Base-by-base conservation (phyloP, 2,888 invertebrate genomes). In the Caenorhabditis japonica region DNA sequence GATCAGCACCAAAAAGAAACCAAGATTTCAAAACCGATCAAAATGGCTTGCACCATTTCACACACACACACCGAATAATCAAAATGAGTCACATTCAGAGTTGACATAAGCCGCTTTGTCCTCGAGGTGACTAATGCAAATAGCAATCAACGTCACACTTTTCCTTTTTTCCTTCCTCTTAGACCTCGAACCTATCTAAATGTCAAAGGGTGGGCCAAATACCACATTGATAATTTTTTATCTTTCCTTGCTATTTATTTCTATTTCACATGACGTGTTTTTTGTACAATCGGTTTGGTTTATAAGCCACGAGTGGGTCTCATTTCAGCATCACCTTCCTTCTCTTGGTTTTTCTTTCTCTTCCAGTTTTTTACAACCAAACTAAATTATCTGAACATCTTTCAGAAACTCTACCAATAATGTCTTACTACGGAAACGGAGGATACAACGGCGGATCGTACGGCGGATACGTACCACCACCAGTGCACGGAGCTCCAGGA, bases 401-500 rank as follows among this genome's bases (percentile, higher is more conserved):
- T n/a, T n/a, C n/a, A n/a, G n/a, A n/a, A n/a, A n/a, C n/a, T n/a
- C n/a, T 7, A 10, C 30, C 30, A 30, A 30, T 7, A 4, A 62
- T 62, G 61, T 62, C 61, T 4, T 53, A 62, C 34, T 55, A 64
- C 64, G 60, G 60, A 49, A 49, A 51, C 60, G 62, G 62, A 38
- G 33, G 46, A 25, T 39, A 30, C 30, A 44, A 61, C 36, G 41
- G 49, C 17, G 58, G 21, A 43, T 43, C 41, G n/a, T 44, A 59
- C 21, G 8, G 5, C 27, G 59, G 46, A 10, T 49, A 60, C 30
- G 17, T 23, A 10, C 64, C 64, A 46, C 62, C 62, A 55, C 64
- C 64, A 55, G 36, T 64, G 12, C 64, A 64, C 19, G 64, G 64
- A 49, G 51, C 41, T 17, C 51, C 56, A 44, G 60, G 44, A 47